A percentile compares a stretch with the other conserved stretches of the same genome.
Evolutionary conservation across 2,113 vertebrate species (phyloP).

Genomic region (Synodontis membranacea): DNA sequence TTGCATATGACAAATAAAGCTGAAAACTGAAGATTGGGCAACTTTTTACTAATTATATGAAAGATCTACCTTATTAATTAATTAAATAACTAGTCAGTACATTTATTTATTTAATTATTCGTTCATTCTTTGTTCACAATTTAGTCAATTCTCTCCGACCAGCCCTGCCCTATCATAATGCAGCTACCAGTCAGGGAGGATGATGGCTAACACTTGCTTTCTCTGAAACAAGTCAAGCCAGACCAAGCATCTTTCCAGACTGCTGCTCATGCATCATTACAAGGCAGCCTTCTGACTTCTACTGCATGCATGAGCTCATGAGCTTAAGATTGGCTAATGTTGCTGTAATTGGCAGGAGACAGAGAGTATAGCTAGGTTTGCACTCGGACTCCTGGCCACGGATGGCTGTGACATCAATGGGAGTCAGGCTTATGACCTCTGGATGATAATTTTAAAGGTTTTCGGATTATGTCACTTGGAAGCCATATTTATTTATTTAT

Average conservation of each 20-base stretch:
- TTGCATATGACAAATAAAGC: no score
- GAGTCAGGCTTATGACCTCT: background rate
- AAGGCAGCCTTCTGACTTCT: background rate
- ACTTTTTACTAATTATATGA: background rate
- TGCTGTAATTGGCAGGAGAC: background rate
- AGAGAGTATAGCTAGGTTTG: background rate
- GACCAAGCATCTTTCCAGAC: background rate
- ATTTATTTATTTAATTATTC: background rate
- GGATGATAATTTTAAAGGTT: background rate
- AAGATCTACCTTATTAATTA: no score
- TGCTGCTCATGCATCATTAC: background rate
- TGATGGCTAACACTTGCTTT: background rate
- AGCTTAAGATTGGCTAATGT: background rate
- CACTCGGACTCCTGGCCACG: no score
- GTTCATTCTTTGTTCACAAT: background rate
- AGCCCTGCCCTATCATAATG: background rate
- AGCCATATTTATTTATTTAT: background rate
- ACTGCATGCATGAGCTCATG: background rate
- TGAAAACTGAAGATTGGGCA: no score
- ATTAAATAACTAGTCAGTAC: no score
- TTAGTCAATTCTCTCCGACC: background rate
- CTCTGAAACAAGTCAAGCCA: background rate
- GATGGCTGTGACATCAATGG: background rate
- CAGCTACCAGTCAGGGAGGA: background rate
- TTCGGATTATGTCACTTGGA: background rate